Conservation (phyloP, 2,888 invertebrate genomes). For the Hyposoter didymator region DNA sequence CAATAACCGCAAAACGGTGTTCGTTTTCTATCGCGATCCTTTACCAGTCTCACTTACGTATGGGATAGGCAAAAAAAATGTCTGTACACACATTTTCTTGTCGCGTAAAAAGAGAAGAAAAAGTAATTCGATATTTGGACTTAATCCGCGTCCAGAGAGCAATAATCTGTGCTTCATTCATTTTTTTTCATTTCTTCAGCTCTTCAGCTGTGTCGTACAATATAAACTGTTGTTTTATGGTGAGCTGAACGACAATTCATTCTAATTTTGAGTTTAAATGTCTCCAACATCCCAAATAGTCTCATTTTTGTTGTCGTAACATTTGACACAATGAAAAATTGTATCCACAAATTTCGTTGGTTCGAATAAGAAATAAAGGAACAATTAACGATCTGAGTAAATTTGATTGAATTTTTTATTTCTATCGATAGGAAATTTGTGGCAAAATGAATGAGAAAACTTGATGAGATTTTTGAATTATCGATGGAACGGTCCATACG, state of each 20-base stretch:
- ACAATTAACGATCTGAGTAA: no score
- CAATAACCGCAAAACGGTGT: constrained; percentile 28
- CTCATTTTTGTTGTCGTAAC: neutral
- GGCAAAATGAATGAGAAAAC: neutral
- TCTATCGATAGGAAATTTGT: neutral
- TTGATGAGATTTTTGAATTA: neutral
- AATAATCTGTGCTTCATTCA: neutral
- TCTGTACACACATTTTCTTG: neutral
- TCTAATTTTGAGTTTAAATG: neutral
- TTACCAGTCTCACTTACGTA: constrained; percentile 29
- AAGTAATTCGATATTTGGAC: neutral
- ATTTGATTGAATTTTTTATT: no score
- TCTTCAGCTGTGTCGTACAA: neutral
- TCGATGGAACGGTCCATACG: neutral
- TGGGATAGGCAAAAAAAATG: constrained; percentile 32
- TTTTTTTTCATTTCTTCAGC: neutral
- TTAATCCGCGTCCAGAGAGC: neutral
- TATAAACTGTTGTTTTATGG: neutral
- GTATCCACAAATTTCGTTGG: neutral
- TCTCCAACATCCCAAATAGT: neutral
- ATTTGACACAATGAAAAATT: neutral
- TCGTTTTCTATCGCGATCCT: constrained; percentile 7
- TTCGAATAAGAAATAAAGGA: no score
- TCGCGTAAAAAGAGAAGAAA: neutral
- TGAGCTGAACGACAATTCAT: neutral